phyloP scores from a whole-genome alignment of 1,140 invertebrate genomes.

The Drosophila rufa region DNA sequence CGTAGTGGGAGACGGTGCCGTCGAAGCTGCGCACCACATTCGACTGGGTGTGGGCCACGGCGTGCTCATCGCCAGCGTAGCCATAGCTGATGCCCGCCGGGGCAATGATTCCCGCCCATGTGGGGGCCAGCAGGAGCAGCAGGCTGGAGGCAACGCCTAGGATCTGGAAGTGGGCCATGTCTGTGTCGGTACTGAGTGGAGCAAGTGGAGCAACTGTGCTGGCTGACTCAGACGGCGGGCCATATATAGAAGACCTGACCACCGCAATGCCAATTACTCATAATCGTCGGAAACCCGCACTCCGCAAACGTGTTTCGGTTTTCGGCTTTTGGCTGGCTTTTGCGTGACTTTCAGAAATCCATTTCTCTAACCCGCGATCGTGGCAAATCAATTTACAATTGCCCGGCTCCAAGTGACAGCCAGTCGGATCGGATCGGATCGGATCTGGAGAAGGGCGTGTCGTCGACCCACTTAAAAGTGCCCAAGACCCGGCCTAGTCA shows the following conservation, averaged over 20 bases:
- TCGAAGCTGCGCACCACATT: constrained; percentile 86
- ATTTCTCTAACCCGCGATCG: constrained; percentile 75
- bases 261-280: constrained; percentile 61
- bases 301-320: constrained; percentile 44
- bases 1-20: constrained; percentile 88
- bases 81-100: constrained; percentile 68
- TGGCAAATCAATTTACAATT: constrained; percentile 76
- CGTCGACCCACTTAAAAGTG: constrained; percentile 49
- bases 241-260: constrained; percentile 63
- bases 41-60: constrained; percentile 87
- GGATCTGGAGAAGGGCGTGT: constrained; percentile 56
- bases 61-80: constrained; percentile 81
- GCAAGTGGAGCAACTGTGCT: constrained; percentile 60
- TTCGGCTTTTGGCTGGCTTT: constrained; percentile 49
- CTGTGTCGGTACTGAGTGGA: constrained; percentile 25
- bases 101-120: constrained; percentile 82
- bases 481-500: constrained; percentile 41
- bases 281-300: constrained; percentile 16
- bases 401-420: constrained; percentile 60
- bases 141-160: constrained; percentile 82
- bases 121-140: constrained; percentile 67
- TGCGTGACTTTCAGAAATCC: constrained; percentile 82
- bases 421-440: constrained; percentile 4
- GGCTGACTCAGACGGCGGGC: constrained; percentile 1
- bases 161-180: constrained; percentile 62